phyloP scores from a whole-genome alignment of 2,888 invertebrate genomes.

The Cordilura impudica region DNA sequence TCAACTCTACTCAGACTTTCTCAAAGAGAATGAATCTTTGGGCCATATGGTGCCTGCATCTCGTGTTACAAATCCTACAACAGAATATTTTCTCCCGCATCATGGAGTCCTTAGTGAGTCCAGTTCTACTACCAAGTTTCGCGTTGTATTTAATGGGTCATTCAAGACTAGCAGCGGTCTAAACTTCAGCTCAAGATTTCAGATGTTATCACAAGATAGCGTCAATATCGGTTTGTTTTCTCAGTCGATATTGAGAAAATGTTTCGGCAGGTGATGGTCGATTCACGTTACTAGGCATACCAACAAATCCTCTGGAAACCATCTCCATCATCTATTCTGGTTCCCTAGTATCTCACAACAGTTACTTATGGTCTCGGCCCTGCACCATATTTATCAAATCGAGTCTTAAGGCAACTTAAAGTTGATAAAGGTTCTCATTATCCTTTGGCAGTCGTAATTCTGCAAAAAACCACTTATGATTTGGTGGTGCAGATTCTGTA shows the following conservation, averaged over 20 bases:
- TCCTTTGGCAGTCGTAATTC: conserved; percentile 17
- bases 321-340: neutral
- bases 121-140: conserved; percentile 25
- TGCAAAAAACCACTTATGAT: conserved; percentile 25
- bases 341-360: neutral
- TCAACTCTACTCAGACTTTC: too few species aligned
- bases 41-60: conserved; percentile 3
- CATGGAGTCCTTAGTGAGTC: conserved; percentile 9
- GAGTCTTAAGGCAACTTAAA: conserved; percentile 25
- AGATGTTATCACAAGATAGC: conserved; percentile 28
- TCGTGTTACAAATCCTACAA: neutral
- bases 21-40: neutral
- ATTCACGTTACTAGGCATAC: too few species aligned
- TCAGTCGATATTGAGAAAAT: too few species aligned
- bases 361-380: too few species aligned
- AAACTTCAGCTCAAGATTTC: conserved; percentile 34
- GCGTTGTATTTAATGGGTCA: conserved; percentile 34
- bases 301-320: too few species aligned
- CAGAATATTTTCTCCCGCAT: conserved; percentile 16
- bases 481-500: conserved; percentile 66
- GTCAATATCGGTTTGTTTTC: too few species aligned
- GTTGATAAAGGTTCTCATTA: neutral
- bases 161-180: conserved; percentile 23
- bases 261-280: too few species aligned
- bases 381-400: conserved; percentile 18